Percentiles rank a stretch among this genome's conserved stretches.
Conservation (phyloP, 2,797 vertebrate genomes). For the Clarias fuscus region DNA sequence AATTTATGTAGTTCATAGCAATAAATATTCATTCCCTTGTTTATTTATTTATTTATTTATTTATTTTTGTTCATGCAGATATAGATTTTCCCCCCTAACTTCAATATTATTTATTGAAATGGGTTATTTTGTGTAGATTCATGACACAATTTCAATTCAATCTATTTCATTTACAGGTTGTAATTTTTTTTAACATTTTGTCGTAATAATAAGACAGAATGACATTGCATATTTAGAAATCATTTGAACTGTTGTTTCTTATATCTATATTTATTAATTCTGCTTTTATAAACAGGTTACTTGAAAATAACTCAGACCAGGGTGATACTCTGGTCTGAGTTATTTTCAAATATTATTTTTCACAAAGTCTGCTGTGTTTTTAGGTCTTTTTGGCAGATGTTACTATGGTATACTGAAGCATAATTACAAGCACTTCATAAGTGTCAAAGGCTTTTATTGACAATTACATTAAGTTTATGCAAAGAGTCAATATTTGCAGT, state of each 20-base stretch:
- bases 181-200: not conserved
- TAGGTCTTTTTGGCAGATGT: too few relatives aligned
- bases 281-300: not conserved
- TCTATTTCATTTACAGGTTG: not conserved
- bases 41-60: not conserved
- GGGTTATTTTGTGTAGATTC: not conserved
- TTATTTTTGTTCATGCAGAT: not conserved
- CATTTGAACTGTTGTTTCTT: not conserved
- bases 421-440: too few relatives aligned
- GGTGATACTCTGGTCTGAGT: not conserved
- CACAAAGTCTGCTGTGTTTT: too few relatives aligned
- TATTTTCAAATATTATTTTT: too few relatives aligned
- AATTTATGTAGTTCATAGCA: not conserved
- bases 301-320: not conserved
- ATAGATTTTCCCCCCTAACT: not conserved
- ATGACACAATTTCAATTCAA: not conserved
- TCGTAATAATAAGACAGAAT: not conserved
- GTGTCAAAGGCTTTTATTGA: too few relatives aligned
- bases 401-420: too few relatives aligned
- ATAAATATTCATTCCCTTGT: not conserved
- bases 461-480: too few relatives aligned
- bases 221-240: not conserved
- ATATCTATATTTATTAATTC: not conserved
- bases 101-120: not conserved
- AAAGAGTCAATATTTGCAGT: too few relatives aligned